Evolutionary conservation across 2,113 vertebrate genomes (phyloP).

Genomic region (Oryzias celebensis): DNA sequence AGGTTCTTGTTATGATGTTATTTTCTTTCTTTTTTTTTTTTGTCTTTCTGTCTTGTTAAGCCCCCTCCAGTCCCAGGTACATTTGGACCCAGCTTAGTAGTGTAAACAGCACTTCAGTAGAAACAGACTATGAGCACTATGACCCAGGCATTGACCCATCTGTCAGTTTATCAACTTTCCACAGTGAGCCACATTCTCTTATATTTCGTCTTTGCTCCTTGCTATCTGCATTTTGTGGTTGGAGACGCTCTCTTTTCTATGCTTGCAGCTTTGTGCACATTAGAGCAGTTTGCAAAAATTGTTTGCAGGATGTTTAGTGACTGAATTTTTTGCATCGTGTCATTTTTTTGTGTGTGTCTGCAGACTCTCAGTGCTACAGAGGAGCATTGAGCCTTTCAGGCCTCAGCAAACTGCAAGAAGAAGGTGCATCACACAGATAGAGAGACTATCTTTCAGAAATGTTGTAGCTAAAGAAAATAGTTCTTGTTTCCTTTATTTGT

Average conservation of each 20-base stretch:
- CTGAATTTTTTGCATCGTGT: neutral
- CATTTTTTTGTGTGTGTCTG: neutral
- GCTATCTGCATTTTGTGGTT: conserved; percentile 27
- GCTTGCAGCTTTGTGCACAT: conserved; percentile 1
- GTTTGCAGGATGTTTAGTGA: conserved; percentile 19
- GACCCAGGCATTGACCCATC: conserved; percentile 42
- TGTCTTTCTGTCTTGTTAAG: conserved; percentile 50
- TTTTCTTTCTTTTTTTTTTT: neutral
- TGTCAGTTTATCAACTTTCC: conserved; percentile 68
- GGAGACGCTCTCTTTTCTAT: conserved; percentile 1
- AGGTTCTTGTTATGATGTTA: neutral
- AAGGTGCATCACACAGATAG: conserved; percentile 57
- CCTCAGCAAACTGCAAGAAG: conserved; percentile 47
- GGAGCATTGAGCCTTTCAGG: conserved; percentile 22
- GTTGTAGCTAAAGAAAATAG: too few relatives aligned
- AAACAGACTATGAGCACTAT: conserved; percentile 69
- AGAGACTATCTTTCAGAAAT: too few relatives aligned
- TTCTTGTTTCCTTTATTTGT: too few relatives aligned
- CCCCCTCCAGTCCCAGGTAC: conserved; percentile 19
- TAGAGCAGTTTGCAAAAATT: conserved; percentile 4
- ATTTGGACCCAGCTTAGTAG: conserved; percentile 67
- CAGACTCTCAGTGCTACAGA: conserved; percentile 70
- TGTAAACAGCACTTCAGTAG: conserved; percentile 60
- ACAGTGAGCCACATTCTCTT: conserved; percentile 63
- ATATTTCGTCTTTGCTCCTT: conserved; percentile 25